Evolutionary conservation across 2,888 invertebrate species (phyloP).

Genomic region (Nymphalis urticae): DNA sequence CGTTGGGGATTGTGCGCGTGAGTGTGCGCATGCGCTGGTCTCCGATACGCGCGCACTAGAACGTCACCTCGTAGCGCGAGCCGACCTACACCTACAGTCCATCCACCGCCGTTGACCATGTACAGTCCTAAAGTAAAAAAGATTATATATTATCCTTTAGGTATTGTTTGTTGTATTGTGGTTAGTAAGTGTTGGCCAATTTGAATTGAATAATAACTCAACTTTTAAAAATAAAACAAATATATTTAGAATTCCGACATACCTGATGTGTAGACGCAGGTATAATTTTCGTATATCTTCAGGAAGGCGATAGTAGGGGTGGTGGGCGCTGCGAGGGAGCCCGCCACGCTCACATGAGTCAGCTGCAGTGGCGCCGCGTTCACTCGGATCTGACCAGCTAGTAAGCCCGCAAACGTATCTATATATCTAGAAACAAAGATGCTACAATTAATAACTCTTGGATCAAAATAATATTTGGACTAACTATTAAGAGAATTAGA

Average conservation of each 20-base stretch:
- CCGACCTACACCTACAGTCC: constrained; percentile 83
- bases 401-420: constrained; percentile 93
- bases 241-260: constrained; percentile 33
- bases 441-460: neutral
- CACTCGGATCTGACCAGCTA: constrained; percentile 93
- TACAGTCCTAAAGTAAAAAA: constrained; percentile 82
- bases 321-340: constrained; percentile 89
- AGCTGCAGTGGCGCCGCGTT: constrained; percentile 93
- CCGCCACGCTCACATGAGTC: constrained; percentile 92
- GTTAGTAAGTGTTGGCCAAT: too few species aligned
- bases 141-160: neutral
- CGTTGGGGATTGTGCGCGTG: constrained; percentile 52
- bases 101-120: constrained; percentile 85
- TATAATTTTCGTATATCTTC: constrained; percentile 94
- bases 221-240: too few species aligned
- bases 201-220: too few species aligned
- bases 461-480: too few species aligned
- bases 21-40: constrained; percentile 69
- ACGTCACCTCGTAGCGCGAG: constrained; percentile 93
- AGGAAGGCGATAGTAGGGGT: constrained; percentile 87
- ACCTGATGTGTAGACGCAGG: constrained; percentile 94
- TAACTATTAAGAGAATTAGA: too few species aligned
- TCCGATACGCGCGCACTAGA: constrained; percentile 93
- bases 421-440: constrained; percentile 85
- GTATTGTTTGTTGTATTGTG: neutral